Base-by-base conservation (phyloP, 2,797 vertebrate genomes). In the Falco cherrug region DNA sequence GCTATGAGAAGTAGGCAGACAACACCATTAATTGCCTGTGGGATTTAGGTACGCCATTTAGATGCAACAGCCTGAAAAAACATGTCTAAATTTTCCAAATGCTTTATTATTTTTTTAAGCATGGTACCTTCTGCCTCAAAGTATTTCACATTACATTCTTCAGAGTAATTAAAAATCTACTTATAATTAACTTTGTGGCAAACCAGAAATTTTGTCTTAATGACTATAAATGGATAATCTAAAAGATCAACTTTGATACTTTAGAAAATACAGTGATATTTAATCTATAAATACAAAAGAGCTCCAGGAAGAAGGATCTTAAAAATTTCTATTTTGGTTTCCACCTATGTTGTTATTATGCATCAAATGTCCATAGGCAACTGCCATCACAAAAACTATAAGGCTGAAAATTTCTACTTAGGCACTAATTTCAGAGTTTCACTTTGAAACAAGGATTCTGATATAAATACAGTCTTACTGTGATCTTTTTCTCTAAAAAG, bases 21-120 rank as follows among this genome's bases (percentile, higher is more conserved):
- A 94, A 86, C 37, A 43, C 75, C 93, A 92, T 82, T 94, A 87
- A 87, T 92, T 93, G 92, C 65, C 96, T 88, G 48, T 92, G 68
- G 82, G 76, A 95, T 86, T 95, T 73, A 77, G 60, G 80, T 22
- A 82, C 51, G 43, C 73, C 70, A 93, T 67, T 84, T 67, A 61
- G 80, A 82, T 56, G 61, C 20, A 87, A 85, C 29, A 88, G 90
- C 75, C 70, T 94, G 43, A 87, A 93, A 94, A 95, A 77, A 75
- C 35, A 76, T 16, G 22, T 92, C 87, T 82, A 90, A 84, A 69
- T 63, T 48, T 71, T 80, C 48, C 65, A 90, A 86, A 87, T 18
- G 35, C 75, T 54, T 87, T 60, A 51, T 51, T 77, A 28, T 65
- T 77, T 83, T 74, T 80, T 84, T 53, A 89, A 91, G 82, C 39